A percentile compares a stretch with the other conserved stretches of the same genome.
Evolutionary conservation across 2,888 invertebrate genomes (phyloP).

Genomic region (Corythucha ciliata): DNA sequence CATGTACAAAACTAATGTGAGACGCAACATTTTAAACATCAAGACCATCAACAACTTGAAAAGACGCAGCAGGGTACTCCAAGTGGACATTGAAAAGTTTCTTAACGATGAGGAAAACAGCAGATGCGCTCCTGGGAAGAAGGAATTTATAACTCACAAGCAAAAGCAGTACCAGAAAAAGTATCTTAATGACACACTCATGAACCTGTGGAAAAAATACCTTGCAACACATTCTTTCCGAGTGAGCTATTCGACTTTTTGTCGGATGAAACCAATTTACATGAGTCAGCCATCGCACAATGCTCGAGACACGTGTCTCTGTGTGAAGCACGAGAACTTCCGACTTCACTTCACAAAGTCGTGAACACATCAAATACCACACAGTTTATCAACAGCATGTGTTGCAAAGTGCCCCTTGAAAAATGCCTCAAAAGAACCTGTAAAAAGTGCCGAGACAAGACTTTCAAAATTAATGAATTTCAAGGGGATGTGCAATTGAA

Average conservation of each 20-base stretch:
- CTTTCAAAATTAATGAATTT: not conserved
- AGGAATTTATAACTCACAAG: slow-evolving; percentile 4
- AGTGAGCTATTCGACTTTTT: slow-evolving; percentile 12
- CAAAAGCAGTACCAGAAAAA: slow-evolving; percentile 8
- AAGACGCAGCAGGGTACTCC: not conserved
- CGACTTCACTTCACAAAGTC: slow-evolving; percentile 4
- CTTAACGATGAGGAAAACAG: slow-evolving; percentile 11
- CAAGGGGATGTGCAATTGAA: too few relatives aligned
- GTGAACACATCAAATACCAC: not conserved
- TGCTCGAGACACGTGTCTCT: slow-evolving; percentile 13
- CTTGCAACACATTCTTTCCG: not conserved
- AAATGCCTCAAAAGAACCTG: slow-evolving; percentile 9
- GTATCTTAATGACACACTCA: slow-evolving; percentile 17
- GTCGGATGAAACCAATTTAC: slow-evolving; percentile 7
- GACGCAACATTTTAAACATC: slow-evolving; percentile 3
- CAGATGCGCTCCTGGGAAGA: slow-evolving; percentile 6
- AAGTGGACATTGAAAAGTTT: slow-evolving; percentile 11
- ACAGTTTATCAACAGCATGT: slow-evolving; percentile 7
- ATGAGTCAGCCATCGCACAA: not conserved
- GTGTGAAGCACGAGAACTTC: slow-evolving; percentile 11
- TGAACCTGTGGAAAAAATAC: slow-evolving; percentile 11
- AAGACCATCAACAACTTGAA: not conserved
- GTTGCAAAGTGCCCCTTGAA: slow-evolving; percentile 8
- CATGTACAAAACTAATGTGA: slow-evolving; percentile 6
- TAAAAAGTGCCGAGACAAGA: not conserved